phyloP scores from a whole-genome alignment of 2,797 vertebrate species.

The Brachymystax lenok region DNA sequence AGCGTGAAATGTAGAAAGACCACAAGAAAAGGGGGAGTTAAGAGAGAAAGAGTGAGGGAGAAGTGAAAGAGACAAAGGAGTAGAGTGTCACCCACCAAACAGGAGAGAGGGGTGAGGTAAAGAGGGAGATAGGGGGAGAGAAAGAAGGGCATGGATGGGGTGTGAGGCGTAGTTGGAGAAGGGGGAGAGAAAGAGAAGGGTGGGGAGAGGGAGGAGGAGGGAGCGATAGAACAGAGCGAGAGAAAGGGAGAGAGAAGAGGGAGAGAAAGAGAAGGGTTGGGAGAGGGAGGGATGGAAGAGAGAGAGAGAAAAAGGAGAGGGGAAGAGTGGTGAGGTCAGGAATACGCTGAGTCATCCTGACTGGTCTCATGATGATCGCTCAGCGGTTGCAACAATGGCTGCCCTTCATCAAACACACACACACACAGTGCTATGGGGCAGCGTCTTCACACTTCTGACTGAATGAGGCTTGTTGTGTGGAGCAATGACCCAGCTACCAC shows the following conservation, averaged over 20 bases:
- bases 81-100: no score
- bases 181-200: background rate
- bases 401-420: slow-evolving; percentile 55
- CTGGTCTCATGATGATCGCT: slow-evolving; percentile 74
- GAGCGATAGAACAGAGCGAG: background rate
- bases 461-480: background rate
- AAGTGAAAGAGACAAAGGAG: no score
- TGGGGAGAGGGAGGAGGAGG: slow-evolving; percentile 21
- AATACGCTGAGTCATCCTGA: slow-evolving; percentile 78
- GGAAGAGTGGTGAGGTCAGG: slow-evolving; percentile 48
- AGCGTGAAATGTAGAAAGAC: background rate
- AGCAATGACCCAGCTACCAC: background rate
- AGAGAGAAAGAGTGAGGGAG: background rate
- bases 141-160: no score
- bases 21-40: background rate
- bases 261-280: background rate
- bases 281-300: background rate
- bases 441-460: background rate
- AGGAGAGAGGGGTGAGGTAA: no score
- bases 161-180: background rate
- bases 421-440: slow-evolving; percentile 4
- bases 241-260: background rate
- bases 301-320: slow-evolving; percentile 24
- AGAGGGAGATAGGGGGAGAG: no score
- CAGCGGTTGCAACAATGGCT: slow-evolving; percentile 72